Evolutionary conservation across 2,797 vertebrate species (phyloP).

Genomic region (Parambassis ranga): DNA sequence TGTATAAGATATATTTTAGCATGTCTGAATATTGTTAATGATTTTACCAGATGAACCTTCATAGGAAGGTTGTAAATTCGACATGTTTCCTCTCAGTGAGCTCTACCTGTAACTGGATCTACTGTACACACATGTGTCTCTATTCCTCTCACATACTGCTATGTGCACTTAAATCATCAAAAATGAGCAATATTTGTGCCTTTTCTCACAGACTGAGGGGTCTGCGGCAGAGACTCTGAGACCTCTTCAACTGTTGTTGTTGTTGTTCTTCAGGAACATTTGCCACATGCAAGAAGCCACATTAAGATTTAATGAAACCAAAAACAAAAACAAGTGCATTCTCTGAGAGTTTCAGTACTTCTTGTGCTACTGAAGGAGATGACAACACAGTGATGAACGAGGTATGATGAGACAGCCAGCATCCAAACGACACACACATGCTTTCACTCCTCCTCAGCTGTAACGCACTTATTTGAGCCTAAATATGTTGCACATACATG

Average conservation of each 20-base stretch:
- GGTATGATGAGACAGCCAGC: neutral
- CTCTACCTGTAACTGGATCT: conserved; percentile 17
- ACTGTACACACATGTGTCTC: neutral
- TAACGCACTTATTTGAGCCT: too few relatives aligned
- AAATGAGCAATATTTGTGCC: conserved; percentile 21
- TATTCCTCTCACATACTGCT: conserved; percentile 18
- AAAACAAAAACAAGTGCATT: conserved; percentile 18
- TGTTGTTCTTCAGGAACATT: neutral
- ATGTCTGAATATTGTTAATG: neutral
- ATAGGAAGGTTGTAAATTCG: conserved; percentile 26
- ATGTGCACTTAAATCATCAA: too few relatives aligned
- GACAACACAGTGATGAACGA: conserved; percentile 16
- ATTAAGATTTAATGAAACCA: conserved; percentile 1
- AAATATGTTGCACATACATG: too few relatives aligned
- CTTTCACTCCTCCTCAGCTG: neutral
- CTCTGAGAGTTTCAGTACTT: neutral
- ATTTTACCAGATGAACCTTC: conserved; percentile 5
- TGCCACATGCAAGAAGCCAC: neutral
- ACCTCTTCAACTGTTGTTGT: neutral
- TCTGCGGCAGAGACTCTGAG: too few relatives aligned
- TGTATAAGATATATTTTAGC: neutral
- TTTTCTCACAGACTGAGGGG: neutral
- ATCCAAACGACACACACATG: conserved; percentile 11
- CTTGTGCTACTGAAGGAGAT: neutral
- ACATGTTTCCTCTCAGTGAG: neutral